Base-by-base conservation (phyloP, 2,797 vertebrate species). In the Poecilia gillii region DNA sequence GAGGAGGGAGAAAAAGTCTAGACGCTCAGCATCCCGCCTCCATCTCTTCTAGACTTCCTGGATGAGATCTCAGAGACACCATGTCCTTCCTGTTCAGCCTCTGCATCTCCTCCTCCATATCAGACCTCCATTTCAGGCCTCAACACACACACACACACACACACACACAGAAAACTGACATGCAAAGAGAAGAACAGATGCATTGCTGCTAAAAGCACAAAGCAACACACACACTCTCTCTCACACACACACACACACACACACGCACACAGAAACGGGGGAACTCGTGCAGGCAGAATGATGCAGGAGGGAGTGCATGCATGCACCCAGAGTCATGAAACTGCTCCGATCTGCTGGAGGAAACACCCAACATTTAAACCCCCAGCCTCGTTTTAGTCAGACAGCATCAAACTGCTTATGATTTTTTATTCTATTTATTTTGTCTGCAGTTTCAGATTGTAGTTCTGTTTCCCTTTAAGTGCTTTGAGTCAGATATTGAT, bases 61-160 rank as follows among this genome's bases (percentile, higher is more conserved):
- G 81, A 81, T 76, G 75, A 78, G 87, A 81, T 82, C 72, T 80
- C 64, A 53, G 83, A 81, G 81, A 80, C 28, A 68, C 82, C 70
- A 71, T 91, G 83, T 84, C 86, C 86, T 85, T 85, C 72, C 75
- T 85, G 77, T 85, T 28, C 68, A 81, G 83, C 78, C n/a, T 84
- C 81, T 71, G 85, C 79, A 41, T 77, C 76, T 33, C 76, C 23
- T 84, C 84, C n/a, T 85, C n/a, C 9, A 89, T 81, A 90, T 89
- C 88, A 92, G 90, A 92, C 88, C 89, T 90, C 88, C 88, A 91
- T 93, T 90, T 93, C 87, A 91, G 91, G 88, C 91, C 92, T 90
- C 92, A 83, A 90, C 88, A 90, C 85, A 85, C 77, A 77, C 81
- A 84, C 82, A 81, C 18, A 72, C 41, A 90, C 88, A 90, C 85